Evolutionary conservation across 2,797 vertebrate species (phyloP), one percentile per base, ranked within the genome.

Genomic region (Cheirogaleus major): DNA sequence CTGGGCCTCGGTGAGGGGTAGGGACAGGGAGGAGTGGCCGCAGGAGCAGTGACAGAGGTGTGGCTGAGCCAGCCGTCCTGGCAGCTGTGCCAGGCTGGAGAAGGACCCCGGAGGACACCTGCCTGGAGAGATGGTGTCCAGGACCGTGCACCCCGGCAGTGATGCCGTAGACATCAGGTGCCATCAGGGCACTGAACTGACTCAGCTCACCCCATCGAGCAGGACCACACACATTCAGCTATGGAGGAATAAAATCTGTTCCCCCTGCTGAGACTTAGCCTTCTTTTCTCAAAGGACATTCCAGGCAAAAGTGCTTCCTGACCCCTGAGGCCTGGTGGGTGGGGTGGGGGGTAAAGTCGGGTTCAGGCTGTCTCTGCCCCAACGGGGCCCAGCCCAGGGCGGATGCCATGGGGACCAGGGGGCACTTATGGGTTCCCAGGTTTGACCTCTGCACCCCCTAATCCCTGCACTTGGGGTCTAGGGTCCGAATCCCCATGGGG

Each of bases 291-390:
- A 0, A n/a, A 38, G 25, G 25, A 1, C 2, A 7, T 50, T 59
- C 27, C 0, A 0, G n/a, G 14, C 7, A 18, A 0, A 3, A 18
- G 43, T 15, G 9, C 9, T 76, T 20, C 0, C 12, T 52, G 91
- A 83, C 27, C 4, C 18, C 41, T 14, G 1, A 6, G 70, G 13
- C 32, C n/a, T 32, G 11, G 1, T 32, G 17, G 10, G 65, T 78
- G 10, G 52, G 41, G 35, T 20, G 69, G n/a, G 0, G 1, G 13
- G 43, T 55, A 20, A 55, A 22, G 27, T 38, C 48, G 11, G 59
- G 76, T 4, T 9, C 27, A 7, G 50, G 38, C 50, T 30, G 0
- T 61, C 76, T 25, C 32, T 0, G 35, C 1, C 13, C 38, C 30
- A 5, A 17, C 2, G 41, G 61, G 7, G 4, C 22, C 30, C 55